Base-by-base conservation (phyloP, 2,888 invertebrate genomes). In the Caenorhabditis japonica region DNA sequence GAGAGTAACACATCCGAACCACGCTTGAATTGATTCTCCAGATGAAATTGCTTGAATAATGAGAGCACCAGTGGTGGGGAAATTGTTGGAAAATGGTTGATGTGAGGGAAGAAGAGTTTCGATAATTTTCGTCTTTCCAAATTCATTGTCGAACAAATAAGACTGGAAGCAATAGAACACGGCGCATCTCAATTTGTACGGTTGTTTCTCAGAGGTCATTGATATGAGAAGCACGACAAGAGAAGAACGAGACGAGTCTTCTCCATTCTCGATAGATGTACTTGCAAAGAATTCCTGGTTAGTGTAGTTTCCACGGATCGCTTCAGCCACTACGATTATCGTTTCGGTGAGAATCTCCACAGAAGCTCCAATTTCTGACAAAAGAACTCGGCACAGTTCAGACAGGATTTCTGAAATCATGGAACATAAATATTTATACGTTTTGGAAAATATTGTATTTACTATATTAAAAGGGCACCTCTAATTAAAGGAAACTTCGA, bases 201-300 rank as follows among this genome's bases (percentile, higher is more conserved):
- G 93, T 88, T 99, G 99, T 86, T 95, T 96, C 88, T 99, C 97
- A 88, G 97, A 96, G 5, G 95, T 94, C 95, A 99, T 97, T 0
- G 97, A 96, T 94, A 97, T 94, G 8, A 99, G 90, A 7, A 99
- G 90, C 43, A 97, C 94, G 0, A 97, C 94, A 56, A 97, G 92
- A 0, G 95, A 95, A 0, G 97, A 94, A 61, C 96, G 53, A 15
- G 60, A 56, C 13, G 44, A 41, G 5, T 75, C 69, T 44, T 53
- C 73, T 21, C 51, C 59, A 27, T 58, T 47, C 12, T 46, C 58
- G 3, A 85, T 71, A 25, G 44, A 74, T 12, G 80, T 81, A n/a
- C 92, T 88, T 0, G 94, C 93, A 82, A 99, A 92, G 87, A 93
- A 94, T 83, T 95, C 94, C 89, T 99, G 99, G 89, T 96, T 97